Evolutionary conservation across 2,888 invertebrate species (phyloP).

Genomic region (Zygothrica quintamaculata): DNA sequence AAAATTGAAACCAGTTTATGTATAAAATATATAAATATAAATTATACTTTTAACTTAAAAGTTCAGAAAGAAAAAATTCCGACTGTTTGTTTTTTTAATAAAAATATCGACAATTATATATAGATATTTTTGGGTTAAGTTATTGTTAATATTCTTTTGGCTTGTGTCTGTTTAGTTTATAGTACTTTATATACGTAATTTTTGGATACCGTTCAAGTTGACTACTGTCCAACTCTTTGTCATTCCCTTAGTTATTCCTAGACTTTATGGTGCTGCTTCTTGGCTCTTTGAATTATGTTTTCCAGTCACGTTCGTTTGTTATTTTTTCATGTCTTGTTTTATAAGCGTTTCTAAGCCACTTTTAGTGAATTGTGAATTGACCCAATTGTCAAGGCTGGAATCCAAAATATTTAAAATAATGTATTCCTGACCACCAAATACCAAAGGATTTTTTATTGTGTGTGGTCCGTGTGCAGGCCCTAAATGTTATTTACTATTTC

Average conservation of each 20-base stretch:
- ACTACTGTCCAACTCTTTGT: not conserved
- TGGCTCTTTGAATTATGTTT: conserved; percentile 39
- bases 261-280: conserved; percentile 44
- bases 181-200: too few species aligned
- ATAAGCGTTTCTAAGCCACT: conserved; percentile 21
- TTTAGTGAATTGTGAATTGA: not conserved
- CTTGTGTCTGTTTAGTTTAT: too few species aligned
- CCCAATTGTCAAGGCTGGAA: not conserved
- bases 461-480: conserved; percentile 3
- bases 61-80: too few species aligned
- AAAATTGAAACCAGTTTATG: conserved; percentile 37
- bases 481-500: conserved; percentile 4
- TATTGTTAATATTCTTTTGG: not conserved
- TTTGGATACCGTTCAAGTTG: not conserved
- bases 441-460: conserved; percentile 14
- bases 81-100: too few species aligned
- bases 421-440: not conserved
- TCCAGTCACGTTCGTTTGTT: conserved; percentile 54
- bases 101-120: too few species aligned
- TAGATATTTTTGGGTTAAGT: not conserved
- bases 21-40: not conserved
- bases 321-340: conserved; percentile 23
- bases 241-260: conserved; percentile 30
- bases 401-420: not conserved
- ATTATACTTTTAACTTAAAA: too few species aligned